Evolutionary conservation across 1,140 invertebrate species (phyloP).

Genomic region (Dendroctonus valens): DNA sequence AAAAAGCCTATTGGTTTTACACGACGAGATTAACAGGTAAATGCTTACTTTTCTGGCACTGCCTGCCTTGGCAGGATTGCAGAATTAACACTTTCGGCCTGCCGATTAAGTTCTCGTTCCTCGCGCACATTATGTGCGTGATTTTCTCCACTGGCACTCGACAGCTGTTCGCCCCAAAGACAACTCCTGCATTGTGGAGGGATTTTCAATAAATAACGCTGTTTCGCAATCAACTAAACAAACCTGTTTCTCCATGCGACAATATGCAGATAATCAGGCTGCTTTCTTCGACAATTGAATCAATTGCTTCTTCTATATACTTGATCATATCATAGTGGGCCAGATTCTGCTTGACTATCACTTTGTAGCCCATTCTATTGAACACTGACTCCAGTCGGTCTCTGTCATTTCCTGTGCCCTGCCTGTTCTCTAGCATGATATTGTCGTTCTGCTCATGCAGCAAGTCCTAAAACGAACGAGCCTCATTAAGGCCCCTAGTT

Average conservation of each 20-base stretch:
- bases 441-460: constrained; percentile 22
- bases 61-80: constrained; percentile 44
- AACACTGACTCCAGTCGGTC: constrained; percentile 37
- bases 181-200: constrained; percentile 38
- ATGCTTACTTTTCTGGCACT: constrained; percentile 41
- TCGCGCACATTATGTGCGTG: constrained; percentile 33
- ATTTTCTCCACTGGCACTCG: constrained; percentile 38
- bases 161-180: constrained; percentile 46
- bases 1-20: neutral
- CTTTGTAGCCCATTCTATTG: constrained; percentile 36
- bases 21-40: neutral
- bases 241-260: constrained; percentile 43
- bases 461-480: constrained; percentile 32
- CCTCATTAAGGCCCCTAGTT: neutral
- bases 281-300: constrained; percentile 31
- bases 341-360: constrained; percentile 34
- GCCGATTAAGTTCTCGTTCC: constrained; percentile 33
- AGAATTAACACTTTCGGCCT: constrained; percentile 45
- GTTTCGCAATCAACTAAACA: constrained; percentile 4
- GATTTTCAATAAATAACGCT: too few relatives aligned
- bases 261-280: constrained; percentile 45
- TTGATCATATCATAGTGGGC: constrained; percentile 34
- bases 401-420: constrained; percentile 39
- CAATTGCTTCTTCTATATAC: constrained; percentile 27
- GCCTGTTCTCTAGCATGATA: constrained; percentile 35